These are phyloP conservation scores for Esperia sulphurella DNA, from an alignment of 2,888 invertebrate genomes.

Conservation along the genomic window DNA sequence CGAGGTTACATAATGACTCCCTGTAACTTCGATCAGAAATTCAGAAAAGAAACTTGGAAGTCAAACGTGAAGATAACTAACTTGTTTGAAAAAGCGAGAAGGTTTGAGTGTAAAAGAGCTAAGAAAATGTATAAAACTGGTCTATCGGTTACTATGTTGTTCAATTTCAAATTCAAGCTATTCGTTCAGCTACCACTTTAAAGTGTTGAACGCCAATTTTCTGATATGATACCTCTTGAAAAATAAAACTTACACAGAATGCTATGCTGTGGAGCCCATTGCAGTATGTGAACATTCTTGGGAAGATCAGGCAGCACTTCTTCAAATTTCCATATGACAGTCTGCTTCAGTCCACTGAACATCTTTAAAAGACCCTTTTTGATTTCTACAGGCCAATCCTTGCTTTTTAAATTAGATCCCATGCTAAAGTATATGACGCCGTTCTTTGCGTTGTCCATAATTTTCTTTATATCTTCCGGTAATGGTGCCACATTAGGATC, in stretches of 20 bases:
- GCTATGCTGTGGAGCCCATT: conserved; percentile 59
- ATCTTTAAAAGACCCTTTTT: conserved; percentile 34
- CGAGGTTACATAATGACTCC: no score
- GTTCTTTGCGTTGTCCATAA: conserved; percentile 43
- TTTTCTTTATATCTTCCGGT: conserved; percentile 50
- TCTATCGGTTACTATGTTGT: no score
- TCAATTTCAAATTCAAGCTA: no score
- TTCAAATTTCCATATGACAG: conserved; percentile 60
- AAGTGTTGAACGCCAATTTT: no score
- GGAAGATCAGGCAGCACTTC: conserved; percentile 38
- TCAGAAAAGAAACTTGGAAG: no score
- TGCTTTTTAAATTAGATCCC: conserved; percentile 45
- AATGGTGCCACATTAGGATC: conserved; percentile 36
- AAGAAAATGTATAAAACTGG: no score
- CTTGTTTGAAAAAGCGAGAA: no score
- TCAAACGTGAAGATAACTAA: no score
- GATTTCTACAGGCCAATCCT: conserved; percentile 36
- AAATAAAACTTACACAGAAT: conserved; percentile 46
- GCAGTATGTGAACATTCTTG: conserved; percentile 45
- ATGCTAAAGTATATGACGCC: conserved; percentile 59
- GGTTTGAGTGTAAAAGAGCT: no score
- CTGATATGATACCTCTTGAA: no score
- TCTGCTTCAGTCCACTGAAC: conserved; percentile 45
- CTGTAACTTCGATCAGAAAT: no score
- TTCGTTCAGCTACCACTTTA: no score